Conservation (phyloP, 2,888 invertebrate genomes). For the Epinotia demarniana region DNA sequence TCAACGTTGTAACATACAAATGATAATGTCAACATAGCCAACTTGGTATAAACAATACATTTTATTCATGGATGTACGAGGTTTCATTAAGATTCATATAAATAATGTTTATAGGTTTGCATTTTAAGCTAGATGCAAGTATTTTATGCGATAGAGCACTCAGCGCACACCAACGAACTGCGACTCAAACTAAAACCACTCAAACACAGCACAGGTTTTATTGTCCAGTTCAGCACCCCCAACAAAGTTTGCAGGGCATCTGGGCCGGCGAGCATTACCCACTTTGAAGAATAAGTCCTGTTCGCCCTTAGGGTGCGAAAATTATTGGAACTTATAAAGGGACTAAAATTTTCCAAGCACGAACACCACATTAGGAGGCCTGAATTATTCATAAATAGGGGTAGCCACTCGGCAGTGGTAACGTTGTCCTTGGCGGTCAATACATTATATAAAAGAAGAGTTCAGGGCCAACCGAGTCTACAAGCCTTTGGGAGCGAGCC, state of each 20-base stretch:
- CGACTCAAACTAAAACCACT: slow-evolving; percentile 25
- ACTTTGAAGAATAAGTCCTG: slow-evolving; percentile 49
- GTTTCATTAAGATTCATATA: background rate
- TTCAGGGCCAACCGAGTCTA: slow-evolving; percentile 33
- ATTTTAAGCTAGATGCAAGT: slow-evolving; percentile 20
- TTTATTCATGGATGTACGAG: background rate
- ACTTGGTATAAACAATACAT: background rate
- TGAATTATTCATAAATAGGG: slow-evolving; percentile 68
- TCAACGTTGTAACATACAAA: background rate
- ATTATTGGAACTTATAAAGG: slow-evolving; percentile 58
- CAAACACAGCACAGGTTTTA: slow-evolving; percentile 36
- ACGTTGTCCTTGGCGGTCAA: slow-evolving; percentile 44
- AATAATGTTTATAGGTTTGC: slow-evolving; percentile 1
- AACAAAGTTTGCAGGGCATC: slow-evolving; percentile 42
- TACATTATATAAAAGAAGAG: slow-evolving; percentile 46
- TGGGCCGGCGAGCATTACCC: slow-evolving; percentile 47
- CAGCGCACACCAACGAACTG: slow-evolving; percentile 22
- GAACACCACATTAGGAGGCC: slow-evolving; percentile 60
- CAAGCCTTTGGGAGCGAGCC: slow-evolving; percentile 13
- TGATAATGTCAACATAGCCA: background rate
- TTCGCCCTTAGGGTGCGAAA: slow-evolving; percentile 42
- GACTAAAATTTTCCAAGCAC: slow-evolving; percentile 61
- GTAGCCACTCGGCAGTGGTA: slow-evolving; percentile 49
- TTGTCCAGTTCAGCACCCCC: slow-evolving; percentile 17
- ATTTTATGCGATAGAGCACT: slow-evolving; percentile 35